Conservation (phyloP, 2,797 vertebrate species). For the Molossus alvarezi region DNA sequence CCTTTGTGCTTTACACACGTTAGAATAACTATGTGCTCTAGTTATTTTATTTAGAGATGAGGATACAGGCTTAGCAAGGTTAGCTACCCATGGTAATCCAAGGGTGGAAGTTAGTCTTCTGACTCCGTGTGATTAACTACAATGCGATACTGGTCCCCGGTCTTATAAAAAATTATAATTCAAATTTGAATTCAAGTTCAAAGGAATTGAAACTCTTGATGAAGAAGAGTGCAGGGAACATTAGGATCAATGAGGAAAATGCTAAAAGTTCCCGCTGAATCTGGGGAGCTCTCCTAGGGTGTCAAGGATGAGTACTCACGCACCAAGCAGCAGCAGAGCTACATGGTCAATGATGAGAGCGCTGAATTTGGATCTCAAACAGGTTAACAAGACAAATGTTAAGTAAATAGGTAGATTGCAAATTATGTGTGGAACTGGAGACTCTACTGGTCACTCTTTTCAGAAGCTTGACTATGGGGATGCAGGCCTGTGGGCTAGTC, state of each 20-base stretch:
- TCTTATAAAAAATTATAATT: neutral
- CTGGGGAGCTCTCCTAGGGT: neutral
- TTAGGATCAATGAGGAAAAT: neutral
- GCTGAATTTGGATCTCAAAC: neutral
- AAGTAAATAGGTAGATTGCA: neutral
- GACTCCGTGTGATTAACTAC: neutral
- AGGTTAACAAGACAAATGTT: neutral
- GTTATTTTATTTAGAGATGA: neutral
- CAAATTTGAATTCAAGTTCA: neutral
- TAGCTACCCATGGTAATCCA: neutral
- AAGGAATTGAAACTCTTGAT: neutral
- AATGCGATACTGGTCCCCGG: neutral
- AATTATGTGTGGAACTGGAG: neutral
- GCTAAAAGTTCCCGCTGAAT: neutral
- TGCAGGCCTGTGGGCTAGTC: neutral
- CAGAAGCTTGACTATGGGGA: neutral
- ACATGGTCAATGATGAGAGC: fast-evolving
- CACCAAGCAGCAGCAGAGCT: neutral
- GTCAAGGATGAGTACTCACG: neutral
- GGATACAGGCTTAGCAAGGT: neutral
- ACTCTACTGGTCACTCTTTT: neutral
- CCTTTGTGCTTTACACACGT: neutral
- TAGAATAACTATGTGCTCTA: neutral
- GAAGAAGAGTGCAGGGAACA: neutral
- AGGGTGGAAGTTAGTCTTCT: neutral